Percentiles rank a stretch among this genome's conserved stretches.
Conservation (phyloP, 2,888 invertebrate genomes). For the Orthosia cruda region DNA sequence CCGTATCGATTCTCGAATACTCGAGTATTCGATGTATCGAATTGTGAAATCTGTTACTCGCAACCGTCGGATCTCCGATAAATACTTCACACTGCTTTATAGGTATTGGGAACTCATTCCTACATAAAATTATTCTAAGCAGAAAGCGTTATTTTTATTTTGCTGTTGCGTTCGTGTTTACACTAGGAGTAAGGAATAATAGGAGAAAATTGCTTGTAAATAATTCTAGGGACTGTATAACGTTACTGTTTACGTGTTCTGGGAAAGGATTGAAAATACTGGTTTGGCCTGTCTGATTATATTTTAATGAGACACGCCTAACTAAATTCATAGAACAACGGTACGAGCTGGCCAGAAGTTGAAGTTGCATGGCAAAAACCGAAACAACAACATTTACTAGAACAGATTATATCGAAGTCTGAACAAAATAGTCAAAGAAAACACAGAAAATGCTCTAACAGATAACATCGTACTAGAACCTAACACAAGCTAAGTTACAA, state of each 20-base stretch:
- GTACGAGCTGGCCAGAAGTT: neutral
- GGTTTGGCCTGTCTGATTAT: neutral
- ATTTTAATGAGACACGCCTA: slow-evolving; percentile 1
- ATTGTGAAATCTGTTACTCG: slow-evolving; percentile 76
- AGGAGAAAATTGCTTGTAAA: slow-evolving; percentile 51
- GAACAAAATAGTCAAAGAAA: neutral
- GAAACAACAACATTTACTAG: neutral
- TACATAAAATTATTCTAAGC: slow-evolving; percentile 72
- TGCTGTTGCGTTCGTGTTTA: slow-evolving; percentile 65
- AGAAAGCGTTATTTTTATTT: slow-evolving; percentile 70
- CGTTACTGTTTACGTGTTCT: neutral
- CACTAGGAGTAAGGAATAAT: slow-evolving; percentile 38
- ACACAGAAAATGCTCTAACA: neutral
- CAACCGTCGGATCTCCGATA: slow-evolving; percentile 67
- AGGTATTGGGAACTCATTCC: slow-evolving; percentile 70
- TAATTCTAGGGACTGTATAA: slow-evolving; percentile 27
- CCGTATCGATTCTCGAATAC: slow-evolving; percentile 57
- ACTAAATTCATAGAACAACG: neutral
- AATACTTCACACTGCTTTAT: slow-evolving; percentile 71
- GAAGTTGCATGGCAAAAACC: neutral
- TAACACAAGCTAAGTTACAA: slow-evolving; percentile 1
- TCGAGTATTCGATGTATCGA: slow-evolving; percentile 73
- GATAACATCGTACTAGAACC: slow-evolving; percentile 1
- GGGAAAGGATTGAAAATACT: neutral
- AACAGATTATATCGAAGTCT: neutral